Percentiles rank a stretch among this genome's conserved stretches.
Conservation (phyloP, 2,113 vertebrate genomes). For the Leiothrix lutea region DNA sequence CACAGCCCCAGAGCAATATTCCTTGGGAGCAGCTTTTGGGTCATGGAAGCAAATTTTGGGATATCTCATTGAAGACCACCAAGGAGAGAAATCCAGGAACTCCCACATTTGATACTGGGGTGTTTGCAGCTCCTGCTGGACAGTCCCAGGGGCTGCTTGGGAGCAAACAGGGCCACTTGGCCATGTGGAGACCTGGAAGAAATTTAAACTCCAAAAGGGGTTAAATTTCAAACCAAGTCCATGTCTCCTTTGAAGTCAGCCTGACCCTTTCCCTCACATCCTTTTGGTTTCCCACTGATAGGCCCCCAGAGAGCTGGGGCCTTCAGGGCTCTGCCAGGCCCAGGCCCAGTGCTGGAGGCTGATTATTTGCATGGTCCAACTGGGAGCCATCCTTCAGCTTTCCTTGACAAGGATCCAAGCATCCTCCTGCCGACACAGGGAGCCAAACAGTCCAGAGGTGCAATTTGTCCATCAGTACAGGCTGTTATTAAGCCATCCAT, state of each 20-base stretch:
- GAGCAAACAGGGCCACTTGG: neutral
- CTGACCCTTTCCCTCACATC: neutral
- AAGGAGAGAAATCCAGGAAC: neutral
- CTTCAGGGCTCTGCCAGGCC: neutral
- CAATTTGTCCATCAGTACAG: conserved; percentile 20
- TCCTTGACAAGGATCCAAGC: conserved; percentile 41
- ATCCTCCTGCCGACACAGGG: neutral
- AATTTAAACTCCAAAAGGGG: conserved; percentile 30
- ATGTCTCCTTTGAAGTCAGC: conserved; percentile 28
- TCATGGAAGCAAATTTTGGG: neutral
- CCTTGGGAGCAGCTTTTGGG: neutral
- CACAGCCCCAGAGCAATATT: neutral
- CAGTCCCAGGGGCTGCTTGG: neutral
- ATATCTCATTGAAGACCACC: neutral
- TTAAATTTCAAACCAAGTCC: conserved; percentile 46
- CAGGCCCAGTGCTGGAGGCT: neutral
- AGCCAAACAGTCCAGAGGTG: neutral
- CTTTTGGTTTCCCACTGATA: neutral
- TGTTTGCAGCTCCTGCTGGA: neutral
- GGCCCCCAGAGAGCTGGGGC: neutral
- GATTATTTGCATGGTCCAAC: neutral
- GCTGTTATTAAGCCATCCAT: neutral
- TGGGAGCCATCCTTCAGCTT: conserved; percentile 61
- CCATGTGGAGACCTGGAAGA: conserved; percentile 14
- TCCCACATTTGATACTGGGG: accelerated